Evolutionary conservation across 1,140 invertebrate species (phyloP).

Genomic region (Artemia franciscana): DNA sequence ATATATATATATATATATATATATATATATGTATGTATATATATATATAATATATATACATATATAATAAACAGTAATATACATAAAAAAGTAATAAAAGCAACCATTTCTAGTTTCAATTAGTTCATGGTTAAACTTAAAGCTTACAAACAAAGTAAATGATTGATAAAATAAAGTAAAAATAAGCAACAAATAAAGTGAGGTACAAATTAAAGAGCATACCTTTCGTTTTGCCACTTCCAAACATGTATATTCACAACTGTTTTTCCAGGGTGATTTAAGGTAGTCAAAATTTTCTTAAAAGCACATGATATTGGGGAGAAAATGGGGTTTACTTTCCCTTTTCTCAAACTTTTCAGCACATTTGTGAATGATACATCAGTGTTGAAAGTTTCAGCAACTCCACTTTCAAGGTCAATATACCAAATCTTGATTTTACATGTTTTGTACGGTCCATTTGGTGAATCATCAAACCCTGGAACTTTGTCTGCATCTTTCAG

Average conservation of each 20-base stretch:
- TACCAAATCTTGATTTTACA: neutral
- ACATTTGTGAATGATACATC: neutral
- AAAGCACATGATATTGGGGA: neutral
- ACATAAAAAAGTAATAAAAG: too few species aligned
- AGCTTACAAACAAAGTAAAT: too few species aligned
- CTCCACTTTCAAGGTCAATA: neutral
- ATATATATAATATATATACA: too few species aligned
- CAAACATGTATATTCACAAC: neutral
- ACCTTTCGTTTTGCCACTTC: neutral
- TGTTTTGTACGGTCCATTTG: neutral
- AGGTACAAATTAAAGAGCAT: too few species aligned
- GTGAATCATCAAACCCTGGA: neutral
- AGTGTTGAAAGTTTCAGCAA: neutral
- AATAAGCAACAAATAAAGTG: too few species aligned
- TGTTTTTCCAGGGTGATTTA: neutral
- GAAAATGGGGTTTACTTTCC: too few species aligned
- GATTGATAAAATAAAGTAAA: too few species aligned
- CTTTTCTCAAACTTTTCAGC: neutral
- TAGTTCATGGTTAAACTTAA: too few species aligned
- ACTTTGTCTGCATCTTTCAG: neutral
- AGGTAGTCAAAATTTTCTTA: neutral
- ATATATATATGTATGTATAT: too few species aligned
- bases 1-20: too few species aligned
- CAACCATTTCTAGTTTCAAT: too few species aligned
- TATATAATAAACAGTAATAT: too few species aligned